Percentiles rank a stretch among this genome's conserved stretches.
These are phyloP conservation scores for Thereva nobilitata DNA, from an alignment of 2,888 invertebrate genomes.

Conservation along the genomic window DNA sequence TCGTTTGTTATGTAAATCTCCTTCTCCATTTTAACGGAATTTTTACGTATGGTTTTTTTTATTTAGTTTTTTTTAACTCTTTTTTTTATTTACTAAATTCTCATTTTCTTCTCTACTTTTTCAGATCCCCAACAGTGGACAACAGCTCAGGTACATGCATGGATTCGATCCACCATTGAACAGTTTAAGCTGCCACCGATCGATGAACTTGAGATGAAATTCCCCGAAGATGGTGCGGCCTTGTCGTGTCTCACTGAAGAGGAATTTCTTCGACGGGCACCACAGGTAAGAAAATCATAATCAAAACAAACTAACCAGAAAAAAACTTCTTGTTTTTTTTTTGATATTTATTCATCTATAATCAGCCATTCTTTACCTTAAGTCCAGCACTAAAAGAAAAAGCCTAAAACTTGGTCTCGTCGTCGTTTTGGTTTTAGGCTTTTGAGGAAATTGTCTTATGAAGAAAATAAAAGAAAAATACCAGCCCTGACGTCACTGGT, in stretches of 20 bases:
- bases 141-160: conserved; percentile 79
- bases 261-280: conserved; percentile 81
- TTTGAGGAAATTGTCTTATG: no score
- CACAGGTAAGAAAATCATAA: conserved; percentile 67
- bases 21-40: conserved; percentile 9
- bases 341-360: no score
- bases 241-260: conserved; percentile 79
- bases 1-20: not conserved
- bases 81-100: conserved; percentile 4
- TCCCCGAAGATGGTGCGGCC: conserved; percentile 78
- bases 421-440: no score
- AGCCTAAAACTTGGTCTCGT: no score
- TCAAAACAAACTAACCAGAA: conserved; percentile 2
- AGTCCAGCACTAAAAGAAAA: no score
- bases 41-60: conserved; percentile 9
- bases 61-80: not conserved
- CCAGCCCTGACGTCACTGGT: not conserved
- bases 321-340: not conserved
- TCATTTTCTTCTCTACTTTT: conserved; percentile 46
- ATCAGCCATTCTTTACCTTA: no score
- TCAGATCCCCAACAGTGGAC: conserved; percentile 90
- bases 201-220: conserved; percentile 73
- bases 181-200: conserved; percentile 78
- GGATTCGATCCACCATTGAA: conserved; percentile 85
- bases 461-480: no score